These are phyloP conservation scores for Platycercus adscitus DNA, from an alignment of 2,113 vertebrate genomes.

Conservation along the genomic window DNA sequence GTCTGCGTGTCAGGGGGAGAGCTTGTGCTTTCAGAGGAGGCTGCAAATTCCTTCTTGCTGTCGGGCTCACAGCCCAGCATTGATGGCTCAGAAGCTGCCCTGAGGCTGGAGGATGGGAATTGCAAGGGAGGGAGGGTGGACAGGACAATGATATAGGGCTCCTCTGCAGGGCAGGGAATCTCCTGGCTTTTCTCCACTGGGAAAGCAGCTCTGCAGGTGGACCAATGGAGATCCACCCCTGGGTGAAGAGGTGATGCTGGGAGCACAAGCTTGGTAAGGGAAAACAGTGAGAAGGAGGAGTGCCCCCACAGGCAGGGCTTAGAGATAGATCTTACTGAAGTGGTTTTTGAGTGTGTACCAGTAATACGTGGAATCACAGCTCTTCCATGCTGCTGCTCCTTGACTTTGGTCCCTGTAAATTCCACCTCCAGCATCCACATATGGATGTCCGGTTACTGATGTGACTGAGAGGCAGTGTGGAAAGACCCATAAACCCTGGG, in stretches of 20 bases:
- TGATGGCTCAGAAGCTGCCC: neutral
- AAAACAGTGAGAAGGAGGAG: neutral
- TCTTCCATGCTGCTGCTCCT: neutral
- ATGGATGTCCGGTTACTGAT: neutral
- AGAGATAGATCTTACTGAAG: no score
- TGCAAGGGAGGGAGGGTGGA: accelerated
- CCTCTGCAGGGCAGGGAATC: neutral
- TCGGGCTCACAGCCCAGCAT: accelerated
- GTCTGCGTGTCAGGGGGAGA: neutral
- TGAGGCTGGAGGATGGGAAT: neutral
- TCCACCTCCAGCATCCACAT: accelerated
- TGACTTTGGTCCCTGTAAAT: neutral
- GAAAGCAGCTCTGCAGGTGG: neutral
- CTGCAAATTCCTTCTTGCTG: neutral
- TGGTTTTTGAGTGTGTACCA: neutral
- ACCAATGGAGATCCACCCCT: neutral
- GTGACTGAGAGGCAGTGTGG: accelerated
- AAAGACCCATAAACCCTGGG: neutral
- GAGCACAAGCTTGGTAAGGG: neutral
- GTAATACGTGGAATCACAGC: neutral
- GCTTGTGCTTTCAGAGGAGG: neutral
- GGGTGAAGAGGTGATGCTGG: accelerated
- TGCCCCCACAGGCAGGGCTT: neutral
- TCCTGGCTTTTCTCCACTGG: neutral
- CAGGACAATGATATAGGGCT: accelerated